Evolutionary conservation across 2,113 vertebrate genomes (phyloP).

Genomic region (Haemorhous mexicanus): DNA sequence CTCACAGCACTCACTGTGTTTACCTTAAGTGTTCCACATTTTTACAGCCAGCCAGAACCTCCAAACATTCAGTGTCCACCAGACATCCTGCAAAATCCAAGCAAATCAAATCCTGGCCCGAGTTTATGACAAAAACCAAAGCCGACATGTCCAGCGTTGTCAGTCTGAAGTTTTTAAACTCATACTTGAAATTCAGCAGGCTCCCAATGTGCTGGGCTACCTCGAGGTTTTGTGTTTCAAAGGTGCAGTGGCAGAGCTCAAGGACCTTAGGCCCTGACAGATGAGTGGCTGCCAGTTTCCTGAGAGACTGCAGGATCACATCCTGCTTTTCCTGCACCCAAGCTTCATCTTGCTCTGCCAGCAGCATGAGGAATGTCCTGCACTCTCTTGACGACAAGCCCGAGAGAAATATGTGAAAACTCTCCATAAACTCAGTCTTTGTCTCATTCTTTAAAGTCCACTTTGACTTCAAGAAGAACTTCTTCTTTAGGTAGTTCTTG

Average conservation of each 20-base stretch:
- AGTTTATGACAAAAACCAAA: constrained; percentile 77
- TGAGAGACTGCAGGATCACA: constrained; percentile 68
- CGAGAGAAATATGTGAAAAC: constrained; percentile 81
- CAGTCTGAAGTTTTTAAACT: constrained; percentile 84
- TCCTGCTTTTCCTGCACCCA: constrained; percentile 76
- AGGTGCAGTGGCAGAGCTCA: constrained; percentile 83
- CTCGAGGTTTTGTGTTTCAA: constrained; percentile 78
- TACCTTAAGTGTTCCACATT: constrained; percentile 82
- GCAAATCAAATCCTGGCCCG: constrained; percentile 45
- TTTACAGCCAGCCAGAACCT: constrained; percentile 75
- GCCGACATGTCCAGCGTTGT: constrained; percentile 77
- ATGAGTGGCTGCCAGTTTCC: constrained; percentile 65
- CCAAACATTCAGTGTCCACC: constrained; percentile 79
- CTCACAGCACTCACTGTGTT: background rate
- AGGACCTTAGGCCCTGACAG: constrained; percentile 88
- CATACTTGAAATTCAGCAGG: constrained; percentile 68
- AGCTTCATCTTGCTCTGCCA: constrained; percentile 45
- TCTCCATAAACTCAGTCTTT: constrained; percentile 75
- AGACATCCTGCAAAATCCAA: constrained; percentile 86
- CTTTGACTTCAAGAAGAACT: constrained; percentile 82
- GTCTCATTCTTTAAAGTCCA: constrained; percentile 81
- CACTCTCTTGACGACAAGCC: constrained; percentile 80
- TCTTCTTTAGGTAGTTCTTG: constrained; percentile 65
- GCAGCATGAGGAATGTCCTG: constrained; percentile 63
- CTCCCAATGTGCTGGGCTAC: constrained; percentile 67